These are phyloP conservation scores for Halcyon smyrnensis DNA, from an alignment of 2,797 vertebrate species.

Conservation along the genomic window DNA sequence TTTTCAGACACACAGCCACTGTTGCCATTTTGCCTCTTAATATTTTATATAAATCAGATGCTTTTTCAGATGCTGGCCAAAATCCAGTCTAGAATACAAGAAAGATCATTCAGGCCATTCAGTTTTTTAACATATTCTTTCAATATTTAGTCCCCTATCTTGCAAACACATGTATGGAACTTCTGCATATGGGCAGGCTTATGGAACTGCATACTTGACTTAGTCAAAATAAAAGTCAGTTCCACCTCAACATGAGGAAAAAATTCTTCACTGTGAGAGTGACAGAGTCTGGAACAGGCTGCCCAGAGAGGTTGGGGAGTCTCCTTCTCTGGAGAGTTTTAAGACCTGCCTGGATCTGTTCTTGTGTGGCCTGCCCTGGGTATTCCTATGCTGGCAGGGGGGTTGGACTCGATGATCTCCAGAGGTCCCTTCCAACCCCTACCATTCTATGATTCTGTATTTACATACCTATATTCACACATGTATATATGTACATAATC, in stretches of 20 bases:
- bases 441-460: not conserved
- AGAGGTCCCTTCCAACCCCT: no score
- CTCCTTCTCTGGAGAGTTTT: no score
- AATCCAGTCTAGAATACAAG: not conserved
- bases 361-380: no score
- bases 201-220: not conserved
- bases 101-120: not conserved
- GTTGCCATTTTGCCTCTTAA: not conserved
- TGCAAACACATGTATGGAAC: not conserved
- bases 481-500: no score
- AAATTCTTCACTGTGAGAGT: no score
- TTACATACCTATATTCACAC: not conserved
- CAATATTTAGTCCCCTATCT: not conserved
- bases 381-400: no score
- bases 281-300: no score
- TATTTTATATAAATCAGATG: not conserved
- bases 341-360: no score
- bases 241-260: no score
- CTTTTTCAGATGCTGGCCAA: not conserved
- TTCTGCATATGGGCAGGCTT: not conserved
- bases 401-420: no score
- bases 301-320: no score
- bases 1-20: not conserved
- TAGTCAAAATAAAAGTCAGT: not conserved
- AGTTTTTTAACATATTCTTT: not conserved